Evolutionary conservation across 2,888 invertebrate genomes (phyloP).

Genomic region (Eueremaeus valkanovi): DNA sequence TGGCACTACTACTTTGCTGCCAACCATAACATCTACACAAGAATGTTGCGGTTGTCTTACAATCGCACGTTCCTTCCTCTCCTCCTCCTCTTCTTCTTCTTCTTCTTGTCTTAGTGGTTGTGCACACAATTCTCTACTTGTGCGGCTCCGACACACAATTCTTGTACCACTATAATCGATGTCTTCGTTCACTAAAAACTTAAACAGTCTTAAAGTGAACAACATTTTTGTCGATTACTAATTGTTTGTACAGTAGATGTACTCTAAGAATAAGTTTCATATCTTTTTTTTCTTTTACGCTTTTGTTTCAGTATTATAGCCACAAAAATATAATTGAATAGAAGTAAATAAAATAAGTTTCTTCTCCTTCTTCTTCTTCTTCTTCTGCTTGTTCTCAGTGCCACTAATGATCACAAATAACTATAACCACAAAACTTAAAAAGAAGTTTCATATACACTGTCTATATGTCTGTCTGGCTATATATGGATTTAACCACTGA

Average conservation of each 20-base stretch:
- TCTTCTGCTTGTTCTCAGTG: too few relatives aligned
- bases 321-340: too few relatives aligned
- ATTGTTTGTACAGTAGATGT: too few relatives aligned
- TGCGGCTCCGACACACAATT: not conserved
- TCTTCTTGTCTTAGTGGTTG: not conserved
- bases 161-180: not conserved
- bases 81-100: not conserved
- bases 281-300: not conserved
- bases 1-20: not conserved
- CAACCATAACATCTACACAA: slow-evolving; percentile 1
- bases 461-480: not conserved
- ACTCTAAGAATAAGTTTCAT: not conserved
- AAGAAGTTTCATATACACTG: not conserved
- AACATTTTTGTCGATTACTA: not conserved
- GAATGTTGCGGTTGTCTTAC: not conserved
- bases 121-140: not conserved
- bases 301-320: not conserved
- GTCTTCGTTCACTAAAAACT: not conserved
- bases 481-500: not conserved
- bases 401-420: not conserved
- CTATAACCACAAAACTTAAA: not conserved
- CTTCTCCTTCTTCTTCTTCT: too few relatives aligned
- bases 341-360: too few relatives aligned
- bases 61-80: not conserved
- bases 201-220: not conserved